Base-by-base conservation (phyloP, 2,888 invertebrate species). In the Cerastoderma edule region DNA sequence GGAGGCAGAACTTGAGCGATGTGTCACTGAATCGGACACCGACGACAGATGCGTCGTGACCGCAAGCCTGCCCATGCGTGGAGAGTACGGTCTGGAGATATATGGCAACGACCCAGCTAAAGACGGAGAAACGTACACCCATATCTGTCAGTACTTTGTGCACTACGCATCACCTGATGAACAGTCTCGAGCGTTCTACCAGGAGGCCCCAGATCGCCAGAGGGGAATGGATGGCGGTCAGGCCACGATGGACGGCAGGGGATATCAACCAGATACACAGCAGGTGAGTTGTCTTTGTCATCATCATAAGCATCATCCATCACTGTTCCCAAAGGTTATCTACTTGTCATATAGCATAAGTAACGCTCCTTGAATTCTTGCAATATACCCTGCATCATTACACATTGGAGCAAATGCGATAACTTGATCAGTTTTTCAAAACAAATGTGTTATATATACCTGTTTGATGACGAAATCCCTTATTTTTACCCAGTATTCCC, bases 21-120 rank as follows among this genome's bases (percentile, higher is more conserved):
- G 89, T 76, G 89, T 92, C 72, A 80, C 73, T 5, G 90, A 91
- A 24, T 75, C 86, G 28, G 92, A 92, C 74, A 85, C 87, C 33
- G 89, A 89, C 5, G 90, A 92, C 68, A 69, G 79, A 50, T 82
- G 90, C 56, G 83, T 85, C 63, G 87, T 92, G 50, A 87, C 87
- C 0, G 87, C 87, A 22, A 83, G 85, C n/a, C 86, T 92, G 19
- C 92, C 93, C 1, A 75, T 83, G 16, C 75, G 85, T 27, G 93
- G 93, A 19, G 92, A 93, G 76, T 93, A 92, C 75, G 92, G 92
- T 27, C 86, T 93, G 66, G 92, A 93, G 82, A 85, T 93, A 44
- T 93, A 93, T 68, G 92, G 92, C 50, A 93, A 93, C 75, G 92
- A 93, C 72, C 92, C 92, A 0, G 87, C 86, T 44, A 89, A 89